These are phyloP conservation scores for Slavum lentiscoides DNA, from an alignment of 2,888 invertebrate genomes.

Conservation along the genomic window DNA sequence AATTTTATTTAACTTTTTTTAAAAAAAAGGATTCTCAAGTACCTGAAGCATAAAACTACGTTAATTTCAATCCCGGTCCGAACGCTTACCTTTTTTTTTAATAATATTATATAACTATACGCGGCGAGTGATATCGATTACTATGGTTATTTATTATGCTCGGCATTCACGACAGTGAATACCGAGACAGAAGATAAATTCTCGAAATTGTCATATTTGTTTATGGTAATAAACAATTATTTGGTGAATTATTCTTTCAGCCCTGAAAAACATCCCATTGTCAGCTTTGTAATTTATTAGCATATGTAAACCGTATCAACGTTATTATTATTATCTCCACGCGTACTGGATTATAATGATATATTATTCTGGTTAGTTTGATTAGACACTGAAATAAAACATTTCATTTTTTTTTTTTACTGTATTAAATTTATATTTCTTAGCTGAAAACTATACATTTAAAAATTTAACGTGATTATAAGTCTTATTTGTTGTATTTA, in stretches of 20 bases:
- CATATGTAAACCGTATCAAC: background rate
- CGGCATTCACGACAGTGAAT: background rate
- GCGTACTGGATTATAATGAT: background rate
- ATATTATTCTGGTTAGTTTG: background rate
- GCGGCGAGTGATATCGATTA: background rate
- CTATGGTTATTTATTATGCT: constrained; percentile 12
- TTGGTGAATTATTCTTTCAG: background rate
- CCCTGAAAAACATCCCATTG: background rate
- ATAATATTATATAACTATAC: background rate
- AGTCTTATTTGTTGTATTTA: too few relatives aligned
- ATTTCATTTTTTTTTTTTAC: too few relatives aligned
- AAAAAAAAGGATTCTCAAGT: background rate
- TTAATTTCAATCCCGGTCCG: background rate
- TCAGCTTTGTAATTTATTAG: background rate
- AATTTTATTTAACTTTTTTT: background rate
- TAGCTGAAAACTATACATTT: too few relatives aligned
- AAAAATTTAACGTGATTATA: too few relatives aligned
- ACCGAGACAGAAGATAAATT: background rate
- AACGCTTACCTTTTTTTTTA: background rate
- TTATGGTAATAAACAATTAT: constrained; percentile 14
- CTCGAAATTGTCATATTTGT: background rate
- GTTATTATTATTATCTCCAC: background rate
- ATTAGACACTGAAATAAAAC: too few relatives aligned
- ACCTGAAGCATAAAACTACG: background rate
- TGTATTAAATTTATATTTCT: too few relatives aligned